Percentiles rank a stretch among this genome's conserved stretches.
Conservation (phyloP, 2,888 invertebrate species). For the Abrostola triplasia region DNA sequence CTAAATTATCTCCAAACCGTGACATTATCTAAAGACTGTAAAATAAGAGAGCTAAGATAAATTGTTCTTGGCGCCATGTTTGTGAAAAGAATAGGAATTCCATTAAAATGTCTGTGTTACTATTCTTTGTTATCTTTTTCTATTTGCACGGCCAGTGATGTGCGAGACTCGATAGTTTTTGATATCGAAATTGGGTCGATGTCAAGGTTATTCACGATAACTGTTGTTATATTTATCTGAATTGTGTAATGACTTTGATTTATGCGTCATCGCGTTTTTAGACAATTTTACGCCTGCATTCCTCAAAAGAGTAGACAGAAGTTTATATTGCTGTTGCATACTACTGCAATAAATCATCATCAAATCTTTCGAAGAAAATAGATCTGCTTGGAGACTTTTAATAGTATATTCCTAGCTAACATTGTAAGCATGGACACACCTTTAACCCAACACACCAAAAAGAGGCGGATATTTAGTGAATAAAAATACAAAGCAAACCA, state of each 20-base stretch:
- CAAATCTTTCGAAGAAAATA: no score
- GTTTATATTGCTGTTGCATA: no score
- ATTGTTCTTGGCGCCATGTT: slow-evolving; percentile 55
- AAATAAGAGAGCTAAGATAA: slow-evolving; percentile 60
- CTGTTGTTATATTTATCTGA: not conserved
- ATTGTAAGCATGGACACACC: no score
- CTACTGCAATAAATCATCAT: no score
- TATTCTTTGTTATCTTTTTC: slow-evolving; percentile 69
- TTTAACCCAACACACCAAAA: no score
- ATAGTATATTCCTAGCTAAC: no score
- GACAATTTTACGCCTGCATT: no score
- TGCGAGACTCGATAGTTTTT: slow-evolving; percentile 20
- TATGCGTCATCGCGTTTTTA: not conserved
- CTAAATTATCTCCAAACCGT: slow-evolving; percentile 6
- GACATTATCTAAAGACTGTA: slow-evolving; percentile 33
- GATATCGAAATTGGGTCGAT: slow-evolving; percentile 45
- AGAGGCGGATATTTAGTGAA: no score
- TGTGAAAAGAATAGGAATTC: slow-evolving; percentile 68
- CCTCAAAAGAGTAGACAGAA: no score
- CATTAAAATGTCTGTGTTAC: slow-evolving; percentile 73
- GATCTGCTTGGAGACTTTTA: no score
- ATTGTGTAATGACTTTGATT: not conserved
- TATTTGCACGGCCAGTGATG: slow-evolving; percentile 64
- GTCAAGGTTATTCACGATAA: slow-evolving; percentile 29
- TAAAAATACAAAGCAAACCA: no score